Evolutionary conservation across 2,797 vertebrate genomes (phyloP).

Genomic region (Dendrocincla fuliginosa): DNA sequence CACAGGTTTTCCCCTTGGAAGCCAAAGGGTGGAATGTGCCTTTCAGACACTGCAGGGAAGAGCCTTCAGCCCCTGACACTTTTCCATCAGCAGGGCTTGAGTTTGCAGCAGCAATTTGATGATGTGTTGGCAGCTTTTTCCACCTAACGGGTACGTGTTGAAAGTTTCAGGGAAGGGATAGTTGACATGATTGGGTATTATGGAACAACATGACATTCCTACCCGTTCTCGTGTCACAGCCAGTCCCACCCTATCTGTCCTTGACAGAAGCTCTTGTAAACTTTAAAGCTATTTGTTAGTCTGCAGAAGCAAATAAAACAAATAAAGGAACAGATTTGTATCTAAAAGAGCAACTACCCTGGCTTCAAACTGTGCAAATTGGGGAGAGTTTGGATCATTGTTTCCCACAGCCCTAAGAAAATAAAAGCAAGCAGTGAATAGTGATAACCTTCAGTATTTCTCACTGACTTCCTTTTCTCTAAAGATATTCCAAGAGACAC

Average conservation of each 20-base stretch:
- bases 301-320: background rate
- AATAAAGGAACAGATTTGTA: background rate
- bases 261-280: background rate
- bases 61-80: slow-evolving; percentile 23
- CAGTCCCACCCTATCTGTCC: background rate
- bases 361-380: background rate
- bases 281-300: background rate
- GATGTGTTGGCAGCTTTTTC: slow-evolving; percentile 18
- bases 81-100: slow-evolving; percentile 43
- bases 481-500: background rate
- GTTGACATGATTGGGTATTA: background rate
- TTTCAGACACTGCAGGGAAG: background rate
- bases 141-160: background rate
- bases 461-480: background rate
- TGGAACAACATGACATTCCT: background rate
- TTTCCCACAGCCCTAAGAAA: background rate
- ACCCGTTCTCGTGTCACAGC: background rate
- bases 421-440: background rate
- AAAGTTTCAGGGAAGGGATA: background rate
- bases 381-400: background rate
- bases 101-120: background rate
- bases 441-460: background rate
- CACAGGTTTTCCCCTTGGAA: slow-evolving; percentile 16
- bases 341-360: background rate
- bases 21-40: background rate